Base-by-base conservation (phyloP, 1,140 invertebrate species). In the Leptinotarsa undecemlineata region DNA sequence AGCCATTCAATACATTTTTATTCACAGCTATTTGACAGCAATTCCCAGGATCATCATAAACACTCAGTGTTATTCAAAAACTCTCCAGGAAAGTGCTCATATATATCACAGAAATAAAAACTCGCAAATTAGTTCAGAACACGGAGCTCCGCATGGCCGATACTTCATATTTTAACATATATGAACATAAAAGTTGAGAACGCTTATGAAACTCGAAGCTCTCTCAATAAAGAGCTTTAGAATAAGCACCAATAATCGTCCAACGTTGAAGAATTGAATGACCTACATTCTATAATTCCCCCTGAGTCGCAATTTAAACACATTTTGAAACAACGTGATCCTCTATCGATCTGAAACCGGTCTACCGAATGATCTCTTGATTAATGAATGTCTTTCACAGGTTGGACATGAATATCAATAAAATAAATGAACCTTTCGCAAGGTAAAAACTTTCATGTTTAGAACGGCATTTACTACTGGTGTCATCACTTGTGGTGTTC, bases 111-210 rank as follows among this genome's bases (percentile, higher is more conserved):
- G 33, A 42, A 42, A 42, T 42, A 11, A 42, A 42, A 42, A 42
- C 33, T 42, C 33, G 33, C 33, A 42, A 42, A 42, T 42, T 42
- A 42, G 33, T 42, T 42, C 33, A 42, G 33, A 42, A 42, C 33
- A 42, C 33, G 8, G 33, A 42, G 33, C 33, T 42, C 8, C 33
- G 8, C 6, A 11, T 11, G 2, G 17, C 51, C 1, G 14, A 57
- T 57, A 17, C n/a, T 19, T 57, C 51, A 57, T 19, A 57, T 57
- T 57, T 57, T 57, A 57, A 57, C 51, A 57, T 57, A 57, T 57
- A 42, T 57, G 51, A 57, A 57, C 51, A 6, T 57, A 19, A 57
- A 57, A 57, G 51, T 57, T 57, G 51, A 57, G 51, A 15, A 57
- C 15, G 51, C 51, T 19, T 17, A 57, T 57, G 14, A 57, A 57